Base-by-base conservation (phyloP, 2,797 vertebrate genomes). In the Eupleurogrammus muticus region DNA sequence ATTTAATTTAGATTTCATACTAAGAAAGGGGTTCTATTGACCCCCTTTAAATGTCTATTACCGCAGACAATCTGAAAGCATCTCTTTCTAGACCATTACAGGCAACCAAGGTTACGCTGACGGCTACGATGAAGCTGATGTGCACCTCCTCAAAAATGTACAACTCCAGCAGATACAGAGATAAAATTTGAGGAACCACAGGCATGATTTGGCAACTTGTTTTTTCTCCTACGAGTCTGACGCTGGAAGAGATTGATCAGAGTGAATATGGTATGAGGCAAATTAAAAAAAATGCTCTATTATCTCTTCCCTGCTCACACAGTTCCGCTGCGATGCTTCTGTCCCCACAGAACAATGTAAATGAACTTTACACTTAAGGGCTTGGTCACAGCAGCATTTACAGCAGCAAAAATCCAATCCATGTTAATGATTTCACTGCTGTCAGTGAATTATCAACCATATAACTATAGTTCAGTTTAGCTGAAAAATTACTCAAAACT, bases 201-300 rank as follows among this genome's bases (percentile, higher is more conserved):
- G 17, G 1, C 9, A 14, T 10, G 24, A 52, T 24, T n/a, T 64
- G 36, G 49, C 32, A 23, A 53, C 20, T 36, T 40, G 10, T 55
- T 28, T 47, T 58, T 49, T 58, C 19, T 55, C 49, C 13, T 9
- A 9, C 16, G 19, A 8, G 6, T 40, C 1, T 32, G 11, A 38
- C 16, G 13, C 51, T 9, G 11, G 4, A 9, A 58, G 55, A 61
- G 34, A 66, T 53, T 5, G 54, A 70, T 63, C 34, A 53, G n/a
- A 28, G 9, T 21, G 36, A 73, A 38, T 9, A 51, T 10, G 13
- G 48, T 16, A 44, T 68, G 16, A 54, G 34, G 9, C 21, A 55
- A 70, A 9, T n/a, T 11, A 8, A n/a, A 38, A 14, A 50, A n/a
- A 24, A 23, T 13, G 9, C 34, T 35, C 32, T 36, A 4, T 36